Conservation (phyloP, 2,797 vertebrate genomes). For the Remorina albescens region DNA sequence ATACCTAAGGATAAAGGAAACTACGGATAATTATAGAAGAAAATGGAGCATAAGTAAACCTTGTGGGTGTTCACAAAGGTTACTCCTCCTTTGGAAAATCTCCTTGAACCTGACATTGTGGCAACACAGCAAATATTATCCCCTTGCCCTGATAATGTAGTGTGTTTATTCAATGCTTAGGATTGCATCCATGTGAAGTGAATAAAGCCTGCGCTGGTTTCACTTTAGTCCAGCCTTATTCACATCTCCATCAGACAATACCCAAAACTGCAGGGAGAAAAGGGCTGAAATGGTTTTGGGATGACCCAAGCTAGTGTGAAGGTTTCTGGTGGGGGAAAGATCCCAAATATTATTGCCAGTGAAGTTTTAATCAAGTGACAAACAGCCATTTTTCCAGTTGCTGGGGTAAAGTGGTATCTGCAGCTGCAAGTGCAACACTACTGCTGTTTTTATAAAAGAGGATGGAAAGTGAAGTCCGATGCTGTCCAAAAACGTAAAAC, state of each 20-base stretch:
- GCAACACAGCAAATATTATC: conserved; percentile 22
- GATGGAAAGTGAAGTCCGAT: conserved; percentile 69
- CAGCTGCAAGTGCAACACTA: conserved; percentile 72
- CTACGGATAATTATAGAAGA: not conserved
- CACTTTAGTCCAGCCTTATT: conserved; percentile 49
- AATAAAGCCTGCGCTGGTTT: conserved; percentile 56
- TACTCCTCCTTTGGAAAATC: conserved; percentile 24
- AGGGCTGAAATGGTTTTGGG: conserved; percentile 61
- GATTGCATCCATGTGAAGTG: conserved; percentile 46
- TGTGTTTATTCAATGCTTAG: conserved; percentile 45
- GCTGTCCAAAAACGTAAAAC: conserved; percentile 43
- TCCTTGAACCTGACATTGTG: conserved; percentile 33
- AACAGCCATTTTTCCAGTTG: conserved; percentile 72
- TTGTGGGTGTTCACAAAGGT: conserved; percentile 8
- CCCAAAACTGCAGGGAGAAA: conserved; percentile 30
- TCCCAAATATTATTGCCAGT: conserved; percentile 61
- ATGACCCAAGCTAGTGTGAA: conserved; percentile 48
- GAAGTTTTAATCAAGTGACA: conserved; percentile 58
- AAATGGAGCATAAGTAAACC: not conserved
- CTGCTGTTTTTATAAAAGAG: conserved; percentile 53
- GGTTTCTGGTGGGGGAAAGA: conserved; percentile 50
- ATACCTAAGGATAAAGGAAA: not conserved
- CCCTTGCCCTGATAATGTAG: conserved; percentile 24
- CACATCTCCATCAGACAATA: conserved; percentile 54
- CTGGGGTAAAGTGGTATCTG: conserved; percentile 56